Percentiles rank a stretch among this genome's conserved stretches.
Conservation (phyloP, 2,797 vertebrate genomes). For the Eulemur rubriventer region DNA sequence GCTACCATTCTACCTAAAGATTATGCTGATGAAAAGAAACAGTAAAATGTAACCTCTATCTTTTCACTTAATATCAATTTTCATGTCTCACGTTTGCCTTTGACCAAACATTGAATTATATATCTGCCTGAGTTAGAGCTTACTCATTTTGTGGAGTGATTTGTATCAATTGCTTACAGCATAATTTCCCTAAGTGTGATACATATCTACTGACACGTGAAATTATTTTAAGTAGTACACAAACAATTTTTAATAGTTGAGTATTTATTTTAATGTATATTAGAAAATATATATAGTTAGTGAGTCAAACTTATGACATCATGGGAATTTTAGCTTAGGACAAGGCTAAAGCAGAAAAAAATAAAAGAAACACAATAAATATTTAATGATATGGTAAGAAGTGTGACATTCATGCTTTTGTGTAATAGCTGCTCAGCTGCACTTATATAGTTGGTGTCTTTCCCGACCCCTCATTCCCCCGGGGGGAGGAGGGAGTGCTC, state of each 20-base stretch:
- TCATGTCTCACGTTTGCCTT: not conserved
- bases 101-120: not conserved
- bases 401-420: not conserved
- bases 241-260: not conserved
- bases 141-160: not conserved
- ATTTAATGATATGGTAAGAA: not conserved
- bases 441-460: not conserved
- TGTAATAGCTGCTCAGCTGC: not conserved
- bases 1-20: not conserved
- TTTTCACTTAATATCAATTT: not conserved
- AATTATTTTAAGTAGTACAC: not conserved
- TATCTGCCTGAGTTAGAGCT: not conserved
- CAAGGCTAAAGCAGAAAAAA: not conserved
- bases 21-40: not conserved
- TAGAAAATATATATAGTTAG: not conserved
- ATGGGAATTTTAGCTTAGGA: not conserved
- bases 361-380: not conserved
- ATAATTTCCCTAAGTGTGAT: not conserved
- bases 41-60: not conserved
- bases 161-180: not conserved
- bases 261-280: not conserved
- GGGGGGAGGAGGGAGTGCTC: not conserved
- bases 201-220: not conserved
- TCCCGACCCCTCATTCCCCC: not conserved
- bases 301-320: not conserved